Conservation (phyloP, 2,113 vertebrate species). For the Actinemys pallida region DNA sequence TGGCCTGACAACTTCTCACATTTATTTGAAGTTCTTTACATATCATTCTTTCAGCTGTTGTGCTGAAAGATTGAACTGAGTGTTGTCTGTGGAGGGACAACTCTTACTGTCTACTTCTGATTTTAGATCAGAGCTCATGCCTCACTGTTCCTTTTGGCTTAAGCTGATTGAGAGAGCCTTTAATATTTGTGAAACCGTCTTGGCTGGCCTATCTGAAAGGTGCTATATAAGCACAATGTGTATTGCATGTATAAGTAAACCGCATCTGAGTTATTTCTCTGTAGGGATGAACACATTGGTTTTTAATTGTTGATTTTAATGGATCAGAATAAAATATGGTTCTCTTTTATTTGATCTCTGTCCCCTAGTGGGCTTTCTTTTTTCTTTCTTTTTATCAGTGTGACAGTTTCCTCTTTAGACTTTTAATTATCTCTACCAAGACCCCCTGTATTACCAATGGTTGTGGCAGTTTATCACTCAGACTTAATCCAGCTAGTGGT, state of each 20-base stretch:
- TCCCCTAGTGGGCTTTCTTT: conserved; percentile 57
- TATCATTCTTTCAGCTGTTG: background rate
- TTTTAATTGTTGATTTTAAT: conserved; percentile 79
- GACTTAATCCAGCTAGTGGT: conserved; percentile 29
- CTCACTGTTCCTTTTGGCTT: conserved; percentile 4
- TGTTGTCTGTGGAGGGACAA: background rate
- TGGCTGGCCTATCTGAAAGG: conserved; percentile 29
- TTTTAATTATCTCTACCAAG: conserved; percentile 72
- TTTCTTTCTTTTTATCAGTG: conserved; percentile 54
- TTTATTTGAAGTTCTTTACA: background rate
- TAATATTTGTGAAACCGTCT: background rate
- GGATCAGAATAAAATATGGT: conserved; percentile 73
- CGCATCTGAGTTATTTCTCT: conserved; percentile 50
- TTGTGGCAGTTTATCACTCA: conserved; percentile 63
- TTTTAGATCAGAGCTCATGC: conserved; percentile 18
- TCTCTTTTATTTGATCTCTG: conserved; percentile 76
- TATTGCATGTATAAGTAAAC: conserved; percentile 34
- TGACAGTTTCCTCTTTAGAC: conserved; percentile 76
- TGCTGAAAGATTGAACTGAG: background rate
- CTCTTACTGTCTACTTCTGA: background rate
- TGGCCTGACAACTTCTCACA: background rate
- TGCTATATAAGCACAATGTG: conserved; percentile 10
- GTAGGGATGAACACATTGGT: conserved; percentile 48
- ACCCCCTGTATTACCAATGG: conserved; percentile 54
- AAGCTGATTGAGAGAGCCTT: conserved; percentile 20